Evolutionary conservation across 2,888 invertebrate genomes (phyloP).

Genomic region (Eupithecia centaureata): DNA sequence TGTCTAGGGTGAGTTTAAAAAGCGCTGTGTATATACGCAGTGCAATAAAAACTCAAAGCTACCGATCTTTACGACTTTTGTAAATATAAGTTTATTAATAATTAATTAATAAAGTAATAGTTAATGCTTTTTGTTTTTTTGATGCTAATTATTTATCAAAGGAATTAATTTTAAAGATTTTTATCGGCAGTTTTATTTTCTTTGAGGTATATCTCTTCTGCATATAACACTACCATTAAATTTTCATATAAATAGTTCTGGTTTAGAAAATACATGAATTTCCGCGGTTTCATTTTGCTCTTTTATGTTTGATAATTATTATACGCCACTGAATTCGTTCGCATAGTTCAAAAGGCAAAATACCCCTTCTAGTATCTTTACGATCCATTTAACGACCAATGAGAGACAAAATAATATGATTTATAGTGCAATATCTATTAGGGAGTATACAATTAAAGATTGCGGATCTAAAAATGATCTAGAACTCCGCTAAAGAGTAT

Average conservation of each 20-base stretch:
- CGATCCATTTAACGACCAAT: neutral
- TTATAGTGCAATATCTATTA: slow-evolving; percentile 34
- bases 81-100: slow-evolving; percentile 37
- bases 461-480: slow-evolving; percentile 36
- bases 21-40: neutral
- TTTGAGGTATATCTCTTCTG: neutral
- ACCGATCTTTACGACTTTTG: slow-evolving; percentile 26
- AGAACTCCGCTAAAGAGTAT: slow-evolving; percentile 31
- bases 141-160: slow-evolving; percentile 37
- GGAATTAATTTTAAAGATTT: slow-evolving; percentile 19
- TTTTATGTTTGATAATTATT: neutral
- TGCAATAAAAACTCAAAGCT: slow-evolving; percentile 32
- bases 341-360: neutral
- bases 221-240: neutral
- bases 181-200: slow-evolving; percentile 18
- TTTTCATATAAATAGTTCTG: neutral
- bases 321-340: neutral
- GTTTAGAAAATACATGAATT: neutral
- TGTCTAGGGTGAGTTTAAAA: neutral
- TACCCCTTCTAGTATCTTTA: neutral
- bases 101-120: slow-evolving; percentile 45
- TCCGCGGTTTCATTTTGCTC: neutral
- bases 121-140: slow-evolving; percentile 37
- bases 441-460: slow-evolving; percentile 34
- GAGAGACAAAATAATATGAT: slow-evolving; percentile 15